A percentile compares a stretch with the other conserved stretches of the same genome.
Evolutionary conservation across 92 coral and sea anemone genomes (phyloP).

Genomic region (Zoanthus gigantus): DNA sequence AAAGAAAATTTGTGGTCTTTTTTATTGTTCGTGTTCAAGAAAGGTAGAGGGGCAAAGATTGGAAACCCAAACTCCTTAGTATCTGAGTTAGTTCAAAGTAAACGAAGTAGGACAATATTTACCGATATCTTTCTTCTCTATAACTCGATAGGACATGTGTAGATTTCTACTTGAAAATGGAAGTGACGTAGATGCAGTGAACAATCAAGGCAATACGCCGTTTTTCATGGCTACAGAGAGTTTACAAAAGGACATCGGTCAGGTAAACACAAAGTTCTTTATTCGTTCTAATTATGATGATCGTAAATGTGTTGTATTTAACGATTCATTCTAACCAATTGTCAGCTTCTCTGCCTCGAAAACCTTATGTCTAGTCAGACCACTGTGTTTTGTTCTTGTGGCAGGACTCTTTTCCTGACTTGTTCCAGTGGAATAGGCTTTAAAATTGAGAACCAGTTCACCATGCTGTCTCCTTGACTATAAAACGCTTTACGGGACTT

Average conservation of each 20-base stretch:
- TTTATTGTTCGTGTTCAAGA: not conserved
- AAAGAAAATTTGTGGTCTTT: not conserved
- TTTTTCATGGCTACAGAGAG: slow-evolving; percentile 96
- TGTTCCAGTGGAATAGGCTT: too few relatives aligned
- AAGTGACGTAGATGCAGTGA: slow-evolving; percentile 82
- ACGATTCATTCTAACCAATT: too few relatives aligned
- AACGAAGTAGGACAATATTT: not conserved
- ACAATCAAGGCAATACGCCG: slow-evolving; percentile 87
- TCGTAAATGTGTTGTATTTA: too few relatives aligned
- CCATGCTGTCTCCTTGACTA: too few relatives aligned
- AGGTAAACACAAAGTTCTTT: slow-evolving; percentile 53
- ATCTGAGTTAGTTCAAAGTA: not conserved
- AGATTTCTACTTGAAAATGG: slow-evolving; percentile 88
- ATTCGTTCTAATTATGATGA: too few relatives aligned
- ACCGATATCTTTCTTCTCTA: not conserved
- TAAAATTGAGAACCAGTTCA: too few relatives aligned
- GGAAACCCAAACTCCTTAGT: not conserved
- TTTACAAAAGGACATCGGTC: slow-evolving; percentile 89
- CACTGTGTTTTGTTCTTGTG: too few relatives aligned
- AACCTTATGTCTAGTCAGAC: too few relatives aligned
- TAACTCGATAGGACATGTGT: slow-evolving; percentile 76
- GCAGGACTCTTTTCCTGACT: too few relatives aligned
- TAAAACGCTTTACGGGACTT: too few relatives aligned
- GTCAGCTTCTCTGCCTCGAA: too few relatives aligned
- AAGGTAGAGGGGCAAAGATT: too few relatives aligned